These are phyloP conservation scores for Oreochromis mossambicus DNA, from an alignment of 2,797 vertebrate species.

Conservation along the genomic window DNA sequence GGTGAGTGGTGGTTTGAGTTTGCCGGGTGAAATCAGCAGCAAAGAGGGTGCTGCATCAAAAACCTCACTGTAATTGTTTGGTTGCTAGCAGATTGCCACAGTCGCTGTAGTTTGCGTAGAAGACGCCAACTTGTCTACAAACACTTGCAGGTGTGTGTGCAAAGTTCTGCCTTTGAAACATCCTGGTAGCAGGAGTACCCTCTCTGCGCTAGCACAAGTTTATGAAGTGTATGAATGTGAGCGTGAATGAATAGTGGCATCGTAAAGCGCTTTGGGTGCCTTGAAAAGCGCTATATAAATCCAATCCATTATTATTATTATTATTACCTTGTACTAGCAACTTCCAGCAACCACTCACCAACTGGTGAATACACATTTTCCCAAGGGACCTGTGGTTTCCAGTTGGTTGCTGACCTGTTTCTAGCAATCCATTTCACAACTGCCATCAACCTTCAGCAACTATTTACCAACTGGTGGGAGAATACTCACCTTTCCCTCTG, in stretches of 20 bases:
- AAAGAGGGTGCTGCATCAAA: background rate
- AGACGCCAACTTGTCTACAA: background rate
- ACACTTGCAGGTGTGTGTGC: background rate
- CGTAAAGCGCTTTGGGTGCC: too few relatives aligned
- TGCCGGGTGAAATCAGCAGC: background rate
- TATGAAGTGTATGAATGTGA: too few relatives aligned
- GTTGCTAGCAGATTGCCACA: background rate
- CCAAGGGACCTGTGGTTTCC: background rate
- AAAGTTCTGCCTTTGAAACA: background rate
- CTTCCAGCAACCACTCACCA: background rate
- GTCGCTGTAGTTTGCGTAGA: background rate
- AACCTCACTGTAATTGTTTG: background rate
- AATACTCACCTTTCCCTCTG: background rate
- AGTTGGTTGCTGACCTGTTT: background rate
- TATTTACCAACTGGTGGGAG: background rate
- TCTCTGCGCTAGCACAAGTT: background rate
- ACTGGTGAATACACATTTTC: background rate
- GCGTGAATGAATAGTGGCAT: too few relatives aligned
- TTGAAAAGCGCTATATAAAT: too few relatives aligned
- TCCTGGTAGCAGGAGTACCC: background rate
- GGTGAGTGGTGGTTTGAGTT: background rate
- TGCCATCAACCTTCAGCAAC: background rate
- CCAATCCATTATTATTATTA: too few relatives aligned
- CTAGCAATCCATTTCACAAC: background rate
- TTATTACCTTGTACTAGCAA: background rate